Evolutionary conservation across 2,113 vertebrate species (phyloP).

Genomic region (Silurus asotus): DNA sequence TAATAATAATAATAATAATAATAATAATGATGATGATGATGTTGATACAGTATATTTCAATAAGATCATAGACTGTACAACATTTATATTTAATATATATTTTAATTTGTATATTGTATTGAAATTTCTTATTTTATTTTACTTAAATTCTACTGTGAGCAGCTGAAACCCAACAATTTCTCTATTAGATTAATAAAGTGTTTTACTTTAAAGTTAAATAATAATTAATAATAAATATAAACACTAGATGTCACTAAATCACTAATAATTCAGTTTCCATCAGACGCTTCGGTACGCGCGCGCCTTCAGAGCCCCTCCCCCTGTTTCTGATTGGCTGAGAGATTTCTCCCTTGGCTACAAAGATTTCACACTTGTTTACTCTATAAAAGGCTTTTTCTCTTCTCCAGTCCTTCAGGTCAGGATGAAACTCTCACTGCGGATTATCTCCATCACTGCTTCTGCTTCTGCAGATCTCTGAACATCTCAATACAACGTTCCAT

Average conservation of each 20-base stretch:
- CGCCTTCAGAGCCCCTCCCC: not conserved
- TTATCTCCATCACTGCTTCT: not conserved
- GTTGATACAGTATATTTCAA: too few species aligned
- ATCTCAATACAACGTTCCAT: not conserved
- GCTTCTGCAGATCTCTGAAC: not conserved
- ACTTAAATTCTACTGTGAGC: too few species aligned
- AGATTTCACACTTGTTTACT: not conserved
- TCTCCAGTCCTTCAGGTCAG: not conserved
- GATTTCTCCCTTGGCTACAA: constrained; percentile 7
- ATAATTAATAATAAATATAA: too few species aligned
- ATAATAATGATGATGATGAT: too few species aligned
- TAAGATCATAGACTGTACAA: too few species aligned
- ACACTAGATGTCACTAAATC: constrained; percentile 29
- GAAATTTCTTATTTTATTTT: too few species aligned
- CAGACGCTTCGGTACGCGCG: not conserved
- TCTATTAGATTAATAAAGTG: too few species aligned
- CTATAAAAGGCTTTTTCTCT: constrained; percentile 10
- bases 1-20: too few species aligned
- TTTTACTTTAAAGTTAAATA: too few species aligned
- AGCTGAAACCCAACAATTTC: too few species aligned
- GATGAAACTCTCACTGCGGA: not conserved
- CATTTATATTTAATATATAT: too few species aligned
- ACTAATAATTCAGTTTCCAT: not conserved
- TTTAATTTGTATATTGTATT: too few species aligned
- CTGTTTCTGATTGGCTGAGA: not conserved